Conservation (phyloP, 2,797 vertebrate species). For the Cirrhinus mrigala region DNA sequence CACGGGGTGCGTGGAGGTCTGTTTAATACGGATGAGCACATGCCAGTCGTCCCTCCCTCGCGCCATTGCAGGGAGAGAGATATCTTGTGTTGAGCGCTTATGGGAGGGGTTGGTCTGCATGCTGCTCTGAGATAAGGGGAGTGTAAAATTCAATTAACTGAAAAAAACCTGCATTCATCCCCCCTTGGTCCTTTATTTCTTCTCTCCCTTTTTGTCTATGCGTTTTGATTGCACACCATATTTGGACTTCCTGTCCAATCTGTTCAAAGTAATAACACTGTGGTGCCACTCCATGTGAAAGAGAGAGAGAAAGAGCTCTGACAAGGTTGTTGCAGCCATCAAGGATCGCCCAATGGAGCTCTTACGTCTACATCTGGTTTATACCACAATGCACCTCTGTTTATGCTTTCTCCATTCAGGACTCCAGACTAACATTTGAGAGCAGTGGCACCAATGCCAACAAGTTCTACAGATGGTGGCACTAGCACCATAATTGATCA, state of each 20-base stretch:
- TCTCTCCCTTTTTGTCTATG: slow-evolving; percentile 18
- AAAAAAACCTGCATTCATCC: slow-evolving; percentile 79
- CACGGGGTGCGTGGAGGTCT: not conserved
- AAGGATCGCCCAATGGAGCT: slow-evolving; percentile 2
- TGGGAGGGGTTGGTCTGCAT: slow-evolving; percentile 78
- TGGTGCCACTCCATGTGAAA: not conserved
- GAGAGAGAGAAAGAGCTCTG: not conserved
- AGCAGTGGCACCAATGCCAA: too few relatives aligned
- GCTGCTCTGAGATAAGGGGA: slow-evolving; percentile 82
- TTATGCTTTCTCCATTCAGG: not conserved
- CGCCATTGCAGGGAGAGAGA: slow-evolving; percentile 69
- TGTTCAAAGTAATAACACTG: slow-evolving; percentile 15
- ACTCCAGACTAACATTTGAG: not conserved
- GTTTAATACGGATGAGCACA: slow-evolving; percentile 16
- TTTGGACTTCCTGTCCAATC: slow-evolving; percentile 27
- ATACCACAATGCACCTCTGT: not conserved
- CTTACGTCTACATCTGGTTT: slow-evolving; percentile 18
- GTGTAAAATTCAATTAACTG: slow-evolving; percentile 88
- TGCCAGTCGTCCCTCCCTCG: slow-evolving; percentile 65
- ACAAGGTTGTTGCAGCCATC: slow-evolving; percentile 16
- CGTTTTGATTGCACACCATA: slow-evolving; percentile 17
- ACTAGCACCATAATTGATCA: too few relatives aligned
- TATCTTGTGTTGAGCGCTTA: slow-evolving; percentile 72
- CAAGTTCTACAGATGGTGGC: too few relatives aligned
- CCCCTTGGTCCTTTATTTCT: slow-evolving; percentile 45